Base-by-base conservation (phyloP, 2,888 invertebrate species). In the Holacanthella duospinosa region DNA sequence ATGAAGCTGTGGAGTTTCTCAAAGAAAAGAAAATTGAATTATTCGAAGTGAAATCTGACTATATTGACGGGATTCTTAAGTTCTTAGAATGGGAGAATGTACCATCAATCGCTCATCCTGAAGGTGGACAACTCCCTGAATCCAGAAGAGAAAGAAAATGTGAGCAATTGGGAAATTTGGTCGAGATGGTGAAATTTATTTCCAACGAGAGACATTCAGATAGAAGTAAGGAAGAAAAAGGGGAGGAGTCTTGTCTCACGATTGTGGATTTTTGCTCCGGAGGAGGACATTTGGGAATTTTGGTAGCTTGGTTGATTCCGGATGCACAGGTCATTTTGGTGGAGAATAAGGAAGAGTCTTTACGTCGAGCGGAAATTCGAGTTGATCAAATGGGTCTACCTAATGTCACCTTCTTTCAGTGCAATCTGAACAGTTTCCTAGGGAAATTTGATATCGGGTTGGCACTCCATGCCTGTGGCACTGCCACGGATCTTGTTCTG, bases 241-340 rank as follows among this genome's bases (percentile, higher is more conserved):
- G 28, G n/a, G 62, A 58, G 61, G 21, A 67, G 60, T 53, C 83
- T 16, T 65, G 62, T 54, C 83, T 89, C 73, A 78, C 82, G 21
- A 88, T 95, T 71, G 89, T 95, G 0, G 95, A 96, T 77, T 95
- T 95, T 78, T 95, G 95, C 76, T 88, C 92, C 74, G 95, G 95
- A 1, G 88, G 92, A 73, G 95, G 95, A 0, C 94, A 95, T 78
- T 80, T 95, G 64, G 95, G 94, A 0, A 87, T 95, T 66, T 77
- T 93, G 3, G 75, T 94, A 27, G 94, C 93, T 0, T 80, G 86
- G 73, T 79, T 89, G 44, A 77, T 93, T 58, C 93, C 93, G 0
- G 78, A 84, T 25, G 90, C 90, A 75, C 82, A 83, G 65, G 79
- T 95, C 1, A 83, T 93, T 73, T 79, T 96, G 64, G 79, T 95